Evolutionary conservation across 2,888 invertebrate species (phyloP), one percentile per base, ranked within the genome.

Genomic region (Icerya purchasi): DNA sequence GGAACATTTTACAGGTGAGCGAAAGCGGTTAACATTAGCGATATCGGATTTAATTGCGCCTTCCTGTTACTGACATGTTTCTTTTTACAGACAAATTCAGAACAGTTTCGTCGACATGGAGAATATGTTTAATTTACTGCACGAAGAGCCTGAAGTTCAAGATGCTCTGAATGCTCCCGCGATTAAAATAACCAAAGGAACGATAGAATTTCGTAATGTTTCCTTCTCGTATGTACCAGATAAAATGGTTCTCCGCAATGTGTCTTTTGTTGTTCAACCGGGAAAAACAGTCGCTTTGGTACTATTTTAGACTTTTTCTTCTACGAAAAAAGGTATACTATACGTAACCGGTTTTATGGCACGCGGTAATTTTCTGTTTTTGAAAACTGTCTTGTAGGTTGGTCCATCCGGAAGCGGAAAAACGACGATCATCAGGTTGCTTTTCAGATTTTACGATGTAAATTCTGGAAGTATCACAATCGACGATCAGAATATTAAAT

Each of bases 21-120:
- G 22, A 3, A 24, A 25, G 18, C 50, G 49, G 21, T 10, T n/a
- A n/a, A n/a, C n/a, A n/a, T n/a, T n/a, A n/a, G n/a, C n/a, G n/a
- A n/a, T n/a, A n/a, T n/a, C n/a, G n/a, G n/a, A n/a, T n/a, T n/a
- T n/a, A n/a, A n/a, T n/a, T n/a, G n/a, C n/a, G n/a, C n/a, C n/a
- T n/a, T n/a, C n/a, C n/a, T n/a, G n/a, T n/a, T n/a, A n/a, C n/a
- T n/a, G n/a, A n/a, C n/a, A n/a, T n/a, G 36, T 14, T 62, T 63
- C 65, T 62, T 59, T 65, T 67, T 67, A 21, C 70, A 90, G 96
- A 69, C 87, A 90, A 60, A 94, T 97, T 62, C 97, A 97, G 70
- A 91, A 89, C 75, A 90, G 93, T 69, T 97, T 98, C 69, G 83
- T 97, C 20, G 97, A 98, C 69, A 97, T 97, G 97, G 97, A 98